Percentiles rank a stretch among this genome's conserved stretches.
These are phyloP conservation scores for Platanista minor DNA, from an alignment of 2,113 vertebrate genomes.

Conservation along the genomic window DNA sequence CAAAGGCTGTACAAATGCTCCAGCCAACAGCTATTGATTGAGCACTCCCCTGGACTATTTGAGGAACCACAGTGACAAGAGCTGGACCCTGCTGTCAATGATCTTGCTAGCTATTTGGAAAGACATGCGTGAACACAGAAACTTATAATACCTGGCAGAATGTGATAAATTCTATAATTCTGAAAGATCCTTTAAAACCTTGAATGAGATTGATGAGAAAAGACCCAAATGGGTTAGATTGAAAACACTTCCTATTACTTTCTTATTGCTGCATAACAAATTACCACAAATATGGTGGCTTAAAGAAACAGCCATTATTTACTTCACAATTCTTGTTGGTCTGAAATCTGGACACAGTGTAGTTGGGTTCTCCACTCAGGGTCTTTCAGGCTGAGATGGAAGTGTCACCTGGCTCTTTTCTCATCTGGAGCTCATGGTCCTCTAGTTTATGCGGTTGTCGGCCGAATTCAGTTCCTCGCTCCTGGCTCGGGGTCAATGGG, in stretches of 20 bases:
- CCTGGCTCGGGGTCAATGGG: neutral
- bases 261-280: neutral
- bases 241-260: neutral
- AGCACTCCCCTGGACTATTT: neutral
- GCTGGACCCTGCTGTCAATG: neutral
- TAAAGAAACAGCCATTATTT: neutral
- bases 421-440: neutral
- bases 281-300: neutral
- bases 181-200: neutral
- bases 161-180: neutral
- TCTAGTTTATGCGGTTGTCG: neutral
- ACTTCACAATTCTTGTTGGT: neutral
- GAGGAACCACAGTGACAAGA: neutral
- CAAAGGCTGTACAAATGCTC: neutral
- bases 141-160: neutral
- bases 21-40: neutral
- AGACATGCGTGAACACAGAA: neutral
- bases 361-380: neutral
- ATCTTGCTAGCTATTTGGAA: neutral
- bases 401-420: neutral
- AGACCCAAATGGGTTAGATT: neutral
- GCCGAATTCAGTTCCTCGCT: neutral
- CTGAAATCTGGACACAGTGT: neutral
- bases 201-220: neutral
- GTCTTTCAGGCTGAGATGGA: neutral